phyloP scores from a whole-genome alignment of 2,888 invertebrate species.

The Thelaira solivaga region DNA sequence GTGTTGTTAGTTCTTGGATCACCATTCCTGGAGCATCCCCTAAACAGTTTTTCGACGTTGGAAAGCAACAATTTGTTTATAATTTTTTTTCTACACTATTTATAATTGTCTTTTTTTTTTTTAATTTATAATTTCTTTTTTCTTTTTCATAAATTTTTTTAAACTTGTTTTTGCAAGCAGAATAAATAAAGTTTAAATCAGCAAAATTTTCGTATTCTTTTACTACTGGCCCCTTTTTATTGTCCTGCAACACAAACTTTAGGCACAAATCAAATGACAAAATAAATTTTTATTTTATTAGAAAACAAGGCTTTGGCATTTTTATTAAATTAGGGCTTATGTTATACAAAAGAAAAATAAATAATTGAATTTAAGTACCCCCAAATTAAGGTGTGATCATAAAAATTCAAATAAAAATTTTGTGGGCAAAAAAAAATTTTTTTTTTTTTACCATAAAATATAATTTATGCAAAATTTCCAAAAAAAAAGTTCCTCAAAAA shows the following conservation, averaged over 20 bases:
- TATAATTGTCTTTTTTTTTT: conserved; percentile 20
- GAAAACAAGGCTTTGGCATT: conserved; percentile 64
- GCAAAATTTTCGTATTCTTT: conserved; percentile 48
- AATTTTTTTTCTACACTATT: conserved; percentile 12
- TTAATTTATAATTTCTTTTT: conserved; percentile 47
- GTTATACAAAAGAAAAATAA: neutral
- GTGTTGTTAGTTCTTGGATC: conserved; percentile 11
- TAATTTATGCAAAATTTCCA: too few relatives aligned
- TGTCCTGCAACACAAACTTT: neutral
- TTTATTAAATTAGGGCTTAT: conserved; percentile 53
- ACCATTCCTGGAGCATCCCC: neutral
- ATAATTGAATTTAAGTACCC: neutral
- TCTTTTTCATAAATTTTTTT: conserved; percentile 19
- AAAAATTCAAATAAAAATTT: neutral
- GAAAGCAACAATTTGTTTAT: conserved; percentile 15
- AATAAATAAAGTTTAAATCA: conserved; percentile 55
- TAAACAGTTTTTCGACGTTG: conserved; percentile 32
- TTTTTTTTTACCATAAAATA: too few relatives aligned
- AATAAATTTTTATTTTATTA: conserved; percentile 49
- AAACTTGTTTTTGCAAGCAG: conserved; percentile 26
- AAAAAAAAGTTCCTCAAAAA: too few relatives aligned
- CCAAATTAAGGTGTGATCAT: too few relatives aligned
- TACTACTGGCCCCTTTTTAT: conserved; percentile 11
- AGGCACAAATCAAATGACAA: neutral
- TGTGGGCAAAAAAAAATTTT: neutral